phyloP scores from a whole-genome alignment of 1,140 invertebrate species.

The Lepidurus couesii region DNA sequence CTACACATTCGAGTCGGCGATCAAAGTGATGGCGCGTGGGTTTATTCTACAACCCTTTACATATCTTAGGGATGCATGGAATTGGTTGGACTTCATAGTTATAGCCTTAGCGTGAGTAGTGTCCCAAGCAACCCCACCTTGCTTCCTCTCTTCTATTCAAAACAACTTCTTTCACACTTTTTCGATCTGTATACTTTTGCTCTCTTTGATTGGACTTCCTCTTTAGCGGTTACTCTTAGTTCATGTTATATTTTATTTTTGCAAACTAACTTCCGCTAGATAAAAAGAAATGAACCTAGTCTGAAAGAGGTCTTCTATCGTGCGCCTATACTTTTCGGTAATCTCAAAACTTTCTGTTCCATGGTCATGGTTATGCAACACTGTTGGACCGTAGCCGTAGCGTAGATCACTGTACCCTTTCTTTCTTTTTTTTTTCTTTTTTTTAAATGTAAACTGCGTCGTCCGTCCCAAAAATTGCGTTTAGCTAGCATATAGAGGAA shows the following conservation, averaged over 20 bases:
- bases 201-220: neutral
- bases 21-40: slow-evolving; percentile 98
- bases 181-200: neutral
- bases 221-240: too few relatives aligned
- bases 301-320: too few relatives aligned
- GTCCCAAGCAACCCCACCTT: slow-evolving; percentile 14
- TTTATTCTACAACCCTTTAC: slow-evolving; percentile 98
- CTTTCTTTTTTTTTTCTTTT: neutral
- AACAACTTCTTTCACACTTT: neutral
- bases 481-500: neutral
- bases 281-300: too few relatives aligned
- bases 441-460: slow-evolving; percentile 17
- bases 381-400: neutral
- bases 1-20: slow-evolving; percentile 97
- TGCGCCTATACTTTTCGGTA: too few relatives aligned
- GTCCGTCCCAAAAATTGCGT: neutral
- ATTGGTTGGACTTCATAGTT: slow-evolving; percentile 99
- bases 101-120: slow-evolving; percentile 98
- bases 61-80: slow-evolving; percentile 99
- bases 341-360: neutral
- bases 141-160: slow-evolving; percentile 9
- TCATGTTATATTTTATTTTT: too few relatives aligned
- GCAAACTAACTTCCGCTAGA: too few relatives aligned
- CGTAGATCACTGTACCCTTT: neutral
- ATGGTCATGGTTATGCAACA: neutral